Base-by-base conservation (phyloP, 2,888 invertebrate species). In the Lamellibrachia columna region DNA sequence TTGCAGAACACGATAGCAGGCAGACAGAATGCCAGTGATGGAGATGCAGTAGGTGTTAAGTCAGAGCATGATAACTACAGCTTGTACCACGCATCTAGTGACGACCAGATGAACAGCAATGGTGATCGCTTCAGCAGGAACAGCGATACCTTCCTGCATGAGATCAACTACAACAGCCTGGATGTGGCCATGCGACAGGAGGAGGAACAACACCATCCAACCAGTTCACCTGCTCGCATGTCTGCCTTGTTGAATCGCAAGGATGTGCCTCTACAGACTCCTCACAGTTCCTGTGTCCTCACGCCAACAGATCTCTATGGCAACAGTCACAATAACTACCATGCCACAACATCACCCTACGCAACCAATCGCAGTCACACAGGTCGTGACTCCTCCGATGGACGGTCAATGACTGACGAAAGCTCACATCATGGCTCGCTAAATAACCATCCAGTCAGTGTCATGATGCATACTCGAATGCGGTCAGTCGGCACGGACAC, bases 31-130 rank as follows among this genome's bases (percentile, higher is more conserved):
- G 75, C 6, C 6, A 53, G 11, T 53, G 53, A 53, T 53, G 90
- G 40, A n/a, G 15, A 75, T 28, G 90, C 52, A 2, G 92, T 92
- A 6, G 52, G 90, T 15, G 55, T 92, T 15, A 92, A 92, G 28
- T 53, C 92, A 28, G 92, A 92, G 15, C 90, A 53, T 53, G 75
- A 75, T 75, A 75, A 22, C 22, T 75, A 75, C 75, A 75, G 75
- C 75, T 22, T 75, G 75, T 75, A 75, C 22, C 75, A 75, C 4
- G n/a, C 75, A 22, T 75, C 75, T 6, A 75, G 75, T 6, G 75
- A 75, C 4, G 75, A 75, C 15, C 75, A 75, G 6, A 22, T 75
- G 75, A 75, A 75, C 22, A 75, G 22, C 22, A 75, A n/a, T 75
- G 75, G 11, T 3, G 75, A 75, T 22, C 75, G 22, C n/a, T 75